Evolutionary conservation across 2,888 invertebrate species (phyloP).

Genomic region (Pegoplata infirma): DNA sequence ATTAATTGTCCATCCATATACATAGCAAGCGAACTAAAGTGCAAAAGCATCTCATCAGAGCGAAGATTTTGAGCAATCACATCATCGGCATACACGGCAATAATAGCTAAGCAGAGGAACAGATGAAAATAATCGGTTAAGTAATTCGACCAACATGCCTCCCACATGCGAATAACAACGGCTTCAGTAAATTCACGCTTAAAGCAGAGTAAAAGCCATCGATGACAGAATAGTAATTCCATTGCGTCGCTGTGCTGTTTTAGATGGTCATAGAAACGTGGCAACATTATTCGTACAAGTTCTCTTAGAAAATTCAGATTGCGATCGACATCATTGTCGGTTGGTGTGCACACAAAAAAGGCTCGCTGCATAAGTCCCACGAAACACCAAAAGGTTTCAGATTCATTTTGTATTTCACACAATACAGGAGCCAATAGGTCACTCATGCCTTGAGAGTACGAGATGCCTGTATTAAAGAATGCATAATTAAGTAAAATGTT

Average conservation of each 20-base stretch:
- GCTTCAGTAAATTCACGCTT: conserved; percentile 94
- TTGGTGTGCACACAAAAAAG: conserved; percentile 96
- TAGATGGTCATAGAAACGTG: conserved; percentile 93
- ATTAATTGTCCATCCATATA: conserved; percentile 97
- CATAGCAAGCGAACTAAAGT: conserved; percentile 97
- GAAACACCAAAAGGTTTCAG: conserved; percentile 98
- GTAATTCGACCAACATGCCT: conserved; percentile 98
- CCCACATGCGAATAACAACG: conserved; percentile 95
- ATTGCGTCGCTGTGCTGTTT: conserved; percentile 90
- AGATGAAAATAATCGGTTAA: conserved; percentile 97
- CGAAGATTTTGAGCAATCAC: conserved; percentile 94
- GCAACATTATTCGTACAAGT: conserved; percentile 91
- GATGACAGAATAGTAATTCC: conserved; percentile 94
- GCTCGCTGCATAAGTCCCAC: conserved; percentile 97
- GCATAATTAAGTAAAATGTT: conserved; percentile 96
- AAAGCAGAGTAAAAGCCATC: conserved; percentile 97
- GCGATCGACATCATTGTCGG: conserved; percentile 95
- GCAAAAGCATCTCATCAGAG: conserved; percentile 95
- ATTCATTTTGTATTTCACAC: conserved; percentile 95
- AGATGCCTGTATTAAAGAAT: conserved; percentile 90
- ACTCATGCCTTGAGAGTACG: conserved; percentile 96
- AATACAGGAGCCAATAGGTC: conserved; percentile 95
- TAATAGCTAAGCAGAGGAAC: conserved; percentile 95
- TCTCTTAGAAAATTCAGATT: conserved; percentile 93
- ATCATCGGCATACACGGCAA: conserved; percentile 94